These are phyloP conservation scores for Quadriops clusia DNA, from an alignment of 2,888 invertebrate species.

Conservation along the genomic window DNA sequence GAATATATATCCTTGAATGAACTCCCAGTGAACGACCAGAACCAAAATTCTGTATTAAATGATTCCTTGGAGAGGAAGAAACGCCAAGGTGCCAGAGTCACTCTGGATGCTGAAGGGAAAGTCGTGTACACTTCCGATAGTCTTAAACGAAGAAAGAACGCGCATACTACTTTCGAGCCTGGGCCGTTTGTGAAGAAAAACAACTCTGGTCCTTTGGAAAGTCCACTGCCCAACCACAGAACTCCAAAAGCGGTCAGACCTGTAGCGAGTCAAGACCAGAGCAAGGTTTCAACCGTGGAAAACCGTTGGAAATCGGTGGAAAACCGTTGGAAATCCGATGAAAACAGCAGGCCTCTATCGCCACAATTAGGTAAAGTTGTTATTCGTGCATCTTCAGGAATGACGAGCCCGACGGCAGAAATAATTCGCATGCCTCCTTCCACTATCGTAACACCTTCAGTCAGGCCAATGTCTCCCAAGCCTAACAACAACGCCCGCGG, in stretches of 20 bases:
- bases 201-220: slow-evolving; percentile 33
- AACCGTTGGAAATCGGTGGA: too few relatives aligned
- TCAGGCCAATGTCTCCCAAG: slow-evolving; percentile 35
- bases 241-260: slow-evolving; percentile 36
- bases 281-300: slow-evolving; percentile 22
- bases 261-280: slow-evolving; percentile 21
- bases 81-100: slow-evolving; percentile 64
- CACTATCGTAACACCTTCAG: slow-evolving; percentile 49
- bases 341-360: slow-evolving; percentile 40
- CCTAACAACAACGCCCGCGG: slow-evolving; percentile 36
- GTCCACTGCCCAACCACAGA: slow-evolving; percentile 39
- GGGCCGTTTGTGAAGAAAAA: slow-evolving; percentile 68
- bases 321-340: slow-evolving; percentile 15
- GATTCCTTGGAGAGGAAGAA: slow-evolving; percentile 44
- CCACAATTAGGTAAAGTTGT: slow-evolving; percentile 52
- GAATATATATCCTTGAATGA: slow-evolving; percentile 77
- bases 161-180: slow-evolving; percentile 78
- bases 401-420: slow-evolving; percentile 37
- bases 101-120: slow-evolving; percentile 75
- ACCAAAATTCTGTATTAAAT: slow-evolving; percentile 17
- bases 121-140: slow-evolving; percentile 83
- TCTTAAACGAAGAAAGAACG: slow-evolving; percentile 63
- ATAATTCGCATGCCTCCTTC: slow-evolving; percentile 47
- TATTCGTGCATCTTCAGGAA: slow-evolving; percentile 34
- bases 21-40: slow-evolving; percentile 42